Evolutionary conservation across 1,140 invertebrate species (phyloP), one percentile per base, ranked within the genome.

Genomic region (Geopemphigus sp.): DNA sequence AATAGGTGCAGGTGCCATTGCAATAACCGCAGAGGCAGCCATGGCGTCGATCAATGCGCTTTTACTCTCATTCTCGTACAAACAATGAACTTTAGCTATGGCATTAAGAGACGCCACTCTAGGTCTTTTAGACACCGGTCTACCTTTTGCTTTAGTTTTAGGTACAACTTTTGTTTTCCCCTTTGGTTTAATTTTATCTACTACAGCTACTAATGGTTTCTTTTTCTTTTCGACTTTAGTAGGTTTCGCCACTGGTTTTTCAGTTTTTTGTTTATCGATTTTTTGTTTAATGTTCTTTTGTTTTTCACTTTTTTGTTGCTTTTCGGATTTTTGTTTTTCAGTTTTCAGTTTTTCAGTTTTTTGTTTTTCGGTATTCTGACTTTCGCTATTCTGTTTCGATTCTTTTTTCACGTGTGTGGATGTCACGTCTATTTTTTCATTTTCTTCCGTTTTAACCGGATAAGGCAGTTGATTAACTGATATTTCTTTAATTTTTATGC

Each of bases 101-200:
- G 94, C 94, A 85, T 96, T 96, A 22, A 96, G 85, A 10, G 94
- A 95, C 39, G 94, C 94, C 84, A 95, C 94, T 81, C 94, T 88
- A 84, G 93, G 92, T 78, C 91, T 88, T 85, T 94, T 94, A 14
- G 92, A 91, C 0, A 91, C 92, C 19, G 68, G 68, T 78, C 86
- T 89, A 15, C 56, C 54, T 54, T 64, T 68, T 1, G 22, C n/a
- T 50, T 53, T 57, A 1, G 50, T 22, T 12, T 81, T 80, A 15
- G 57, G 53, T 45, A 24, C 26, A 22, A 80, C 14, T 47, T 68
- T 53, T 17, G 64, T 64, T 26, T 74, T 72, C 11, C 32, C 59
- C 59, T 59, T 80, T 56, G 80, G 22, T 39, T 56, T 39, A 22
- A 70, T 50, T 66, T 81, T 80, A 17, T 61, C 80, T 45, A 68